phyloP scores from a whole-genome alignment of 2,113 vertebrate genomes.

The Notiomystis cincta region DNA sequence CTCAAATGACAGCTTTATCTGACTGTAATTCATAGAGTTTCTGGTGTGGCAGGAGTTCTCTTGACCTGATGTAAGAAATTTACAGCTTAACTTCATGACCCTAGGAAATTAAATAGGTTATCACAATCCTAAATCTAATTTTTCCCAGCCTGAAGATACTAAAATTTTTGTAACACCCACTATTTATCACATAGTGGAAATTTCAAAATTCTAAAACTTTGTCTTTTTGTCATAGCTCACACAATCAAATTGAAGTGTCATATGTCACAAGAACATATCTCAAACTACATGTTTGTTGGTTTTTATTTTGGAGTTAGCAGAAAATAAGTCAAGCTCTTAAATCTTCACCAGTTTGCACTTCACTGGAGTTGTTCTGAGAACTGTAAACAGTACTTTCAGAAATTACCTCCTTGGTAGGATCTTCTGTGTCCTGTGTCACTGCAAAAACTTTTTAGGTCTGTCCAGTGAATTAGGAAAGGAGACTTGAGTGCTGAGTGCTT shows the following conservation, averaged over 20 bases:
- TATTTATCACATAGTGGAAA: not conserved
- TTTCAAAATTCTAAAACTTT: not conserved
- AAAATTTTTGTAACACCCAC: not conserved
- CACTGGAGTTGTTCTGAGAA: not conserved
- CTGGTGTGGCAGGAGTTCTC: not conserved
- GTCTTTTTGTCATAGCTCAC: not conserved
- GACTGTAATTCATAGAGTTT: not conserved
- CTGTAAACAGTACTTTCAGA: not conserved
- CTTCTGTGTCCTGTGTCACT: not conserved
- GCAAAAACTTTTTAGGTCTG: not conserved
- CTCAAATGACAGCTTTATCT: not conserved
- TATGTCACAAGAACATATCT: not conserved
- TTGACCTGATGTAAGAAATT: not conserved
- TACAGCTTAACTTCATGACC: not conserved
- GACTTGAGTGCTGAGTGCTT: not conserved
- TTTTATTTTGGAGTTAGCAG: not conserved
- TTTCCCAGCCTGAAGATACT: not conserved
- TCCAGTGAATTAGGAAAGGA: not conserved
- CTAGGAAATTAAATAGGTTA: not conserved
- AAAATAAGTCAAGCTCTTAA: not conserved
- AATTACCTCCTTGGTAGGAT: not conserved
- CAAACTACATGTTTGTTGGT: not conserved
- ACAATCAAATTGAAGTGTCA: accelerated
- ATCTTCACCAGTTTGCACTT: not conserved
- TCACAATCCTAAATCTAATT: not conserved